Evolutionary conservation across 2,113 vertebrate genomes (phyloP).

Genomic region (Azemiops feae): DNA sequence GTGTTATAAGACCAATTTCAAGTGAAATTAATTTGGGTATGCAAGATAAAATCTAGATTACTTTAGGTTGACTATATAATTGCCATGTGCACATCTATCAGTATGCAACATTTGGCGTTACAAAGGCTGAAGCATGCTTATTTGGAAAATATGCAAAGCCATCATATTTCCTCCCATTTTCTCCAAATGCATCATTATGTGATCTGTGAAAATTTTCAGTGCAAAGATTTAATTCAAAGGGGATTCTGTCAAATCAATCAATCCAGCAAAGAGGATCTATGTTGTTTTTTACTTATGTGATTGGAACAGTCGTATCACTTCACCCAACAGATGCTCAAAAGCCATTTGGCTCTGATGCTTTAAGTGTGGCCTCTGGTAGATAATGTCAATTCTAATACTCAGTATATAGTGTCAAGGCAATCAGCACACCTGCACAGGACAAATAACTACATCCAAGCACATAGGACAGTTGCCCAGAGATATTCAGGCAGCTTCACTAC

Average conservation of each 20-base stretch:
- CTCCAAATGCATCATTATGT: background rate
- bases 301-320: background rate
- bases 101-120: slow-evolving; percentile 26
- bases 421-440: background rate
- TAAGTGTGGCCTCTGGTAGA: background rate
- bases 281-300: background rate
- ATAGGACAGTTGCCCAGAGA: background rate
- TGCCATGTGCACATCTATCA: slow-evolving; percentile 29
- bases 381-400: background rate
- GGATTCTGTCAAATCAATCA: background rate
- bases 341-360: background rate
- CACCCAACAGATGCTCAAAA: background rate
- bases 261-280: background rate
- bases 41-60: slow-evolving; percentile 33
- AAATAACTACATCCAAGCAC: background rate
- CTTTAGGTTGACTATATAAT: slow-evolving; percentile 26
- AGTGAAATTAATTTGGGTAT: slow-evolving; percentile 50
- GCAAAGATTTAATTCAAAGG: background rate
- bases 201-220: background rate
- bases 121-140: slow-evolving; percentile 27
- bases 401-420: background rate
- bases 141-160: background rate
- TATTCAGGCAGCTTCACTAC: background rate
- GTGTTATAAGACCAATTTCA: slow-evolving; percentile 45
- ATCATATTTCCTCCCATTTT: slow-evolving; percentile 3